Conservation (phyloP, 2,888 invertebrate species). For the Branchipolynoe longqiensis region DNA sequence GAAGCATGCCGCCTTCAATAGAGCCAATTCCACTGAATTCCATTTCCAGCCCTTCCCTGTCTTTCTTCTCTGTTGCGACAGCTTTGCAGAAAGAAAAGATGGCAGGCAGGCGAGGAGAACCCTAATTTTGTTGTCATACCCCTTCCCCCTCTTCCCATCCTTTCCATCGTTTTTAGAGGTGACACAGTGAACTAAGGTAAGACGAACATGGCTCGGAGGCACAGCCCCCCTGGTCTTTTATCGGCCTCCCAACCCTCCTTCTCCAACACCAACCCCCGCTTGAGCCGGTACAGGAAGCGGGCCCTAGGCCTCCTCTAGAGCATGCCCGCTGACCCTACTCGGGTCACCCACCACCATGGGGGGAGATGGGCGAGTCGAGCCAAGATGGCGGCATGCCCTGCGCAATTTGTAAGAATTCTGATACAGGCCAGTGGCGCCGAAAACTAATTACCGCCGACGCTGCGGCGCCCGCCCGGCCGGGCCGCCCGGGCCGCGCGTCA, state of each 20-base stretch:
- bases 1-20: no score
- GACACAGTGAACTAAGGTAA: slow-evolving; percentile 17
- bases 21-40: no score
- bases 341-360: slow-evolving; percentile 33
- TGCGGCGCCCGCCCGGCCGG: background rate
- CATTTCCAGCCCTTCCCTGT: no score
- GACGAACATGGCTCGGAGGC: background rate
- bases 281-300: slow-evolving; percentile 32
- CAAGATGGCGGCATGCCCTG: slow-evolving; percentile 51
- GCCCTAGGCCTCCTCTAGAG: slow-evolving; percentile 52
- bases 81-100: no score
- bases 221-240: slow-evolving; percentile 12
- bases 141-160: background rate
- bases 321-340: slow-evolving; percentile 51
- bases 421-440: slow-evolving; percentile 57
- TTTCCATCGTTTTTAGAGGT: slow-evolving; percentile 46
- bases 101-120: no score
- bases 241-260: slow-evolving; percentile 47
- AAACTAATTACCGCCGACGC: slow-evolving; percentile 56
- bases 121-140: background rate
- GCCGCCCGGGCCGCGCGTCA: slow-evolving; percentile 3
- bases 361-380: no score
- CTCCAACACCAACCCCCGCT: no score
- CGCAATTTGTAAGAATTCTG: slow-evolving; percentile 56
- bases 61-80: no score